phyloP scores from a whole-genome alignment of 1,140 invertebrate genomes.

The Campoletis sonorensis region DNA sequence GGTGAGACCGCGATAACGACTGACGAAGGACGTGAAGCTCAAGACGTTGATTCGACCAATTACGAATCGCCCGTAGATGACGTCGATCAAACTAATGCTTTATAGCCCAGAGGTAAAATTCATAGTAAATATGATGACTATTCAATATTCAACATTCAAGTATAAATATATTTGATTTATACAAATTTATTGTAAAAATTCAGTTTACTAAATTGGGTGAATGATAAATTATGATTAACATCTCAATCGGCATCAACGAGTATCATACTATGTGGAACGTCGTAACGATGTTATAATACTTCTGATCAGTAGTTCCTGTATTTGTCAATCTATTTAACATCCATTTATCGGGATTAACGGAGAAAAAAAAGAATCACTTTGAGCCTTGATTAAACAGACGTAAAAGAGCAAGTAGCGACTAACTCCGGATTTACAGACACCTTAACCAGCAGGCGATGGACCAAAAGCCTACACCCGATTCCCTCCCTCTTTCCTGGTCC shows the following conservation, averaged over 20 bases:
- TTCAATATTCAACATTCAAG: too few species aligned
- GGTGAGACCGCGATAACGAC: slow-evolving; percentile 64
- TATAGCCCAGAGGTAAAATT: slow-evolving; percentile 39
- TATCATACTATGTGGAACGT: neutral
- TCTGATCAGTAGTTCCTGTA: neutral
- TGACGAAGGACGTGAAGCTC: slow-evolving; percentile 61
- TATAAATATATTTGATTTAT: too few species aligned
- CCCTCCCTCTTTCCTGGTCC: slow-evolving; percentile 47
- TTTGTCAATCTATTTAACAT: slow-evolving; percentile 34
- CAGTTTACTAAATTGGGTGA: too few species aligned
- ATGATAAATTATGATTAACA: too few species aligned
- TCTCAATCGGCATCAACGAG: too few species aligned
- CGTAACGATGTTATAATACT: neutral
- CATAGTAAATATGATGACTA: too few species aligned
- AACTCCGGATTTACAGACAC: slow-evolving; percentile 62
- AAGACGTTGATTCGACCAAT: slow-evolving; percentile 60
- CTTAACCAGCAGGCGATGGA: slow-evolving; percentile 60
- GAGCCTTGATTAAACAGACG: slow-evolving; percentile 47
- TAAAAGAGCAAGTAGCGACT: slow-evolving; percentile 51
- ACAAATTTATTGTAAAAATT: too few species aligned
- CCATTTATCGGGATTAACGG: slow-evolving; percentile 47
- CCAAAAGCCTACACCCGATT: slow-evolving; percentile 34
- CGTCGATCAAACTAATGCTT: slow-evolving; percentile 39
- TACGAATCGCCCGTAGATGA: slow-evolving; percentile 53
- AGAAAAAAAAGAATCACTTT: slow-evolving; percentile 17